Percentiles rank a stretch among this genome's conserved stretches.
phyloP scores from a whole-genome alignment of 2,888 invertebrate species.

The Meliscaeva auricollis region DNA sequence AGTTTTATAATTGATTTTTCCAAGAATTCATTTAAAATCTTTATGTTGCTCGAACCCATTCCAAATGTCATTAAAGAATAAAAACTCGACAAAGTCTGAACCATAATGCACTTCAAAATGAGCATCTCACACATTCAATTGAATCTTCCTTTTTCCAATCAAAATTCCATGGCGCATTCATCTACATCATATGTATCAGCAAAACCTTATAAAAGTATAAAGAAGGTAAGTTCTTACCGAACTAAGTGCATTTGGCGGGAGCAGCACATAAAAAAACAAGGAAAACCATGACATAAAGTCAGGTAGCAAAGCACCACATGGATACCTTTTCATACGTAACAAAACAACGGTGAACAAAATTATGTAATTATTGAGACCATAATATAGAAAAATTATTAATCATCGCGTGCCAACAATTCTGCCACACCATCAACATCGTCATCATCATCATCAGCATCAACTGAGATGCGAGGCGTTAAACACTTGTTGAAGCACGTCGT shows the following conservation, averaged over 20 bases:
- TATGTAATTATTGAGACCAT: slow-evolving; percentile 74
- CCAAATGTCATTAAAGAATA: neutral
- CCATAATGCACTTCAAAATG: slow-evolving; percentile 16
- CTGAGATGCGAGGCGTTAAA: slow-evolving; percentile 60
- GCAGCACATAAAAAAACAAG: slow-evolving; percentile 29
- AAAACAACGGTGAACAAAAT: slow-evolving; percentile 70
- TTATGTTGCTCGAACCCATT: neutral
- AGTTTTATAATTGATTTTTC: too few relatives aligned
- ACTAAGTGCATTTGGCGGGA: slow-evolving; percentile 22
- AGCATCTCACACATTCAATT: neutral
- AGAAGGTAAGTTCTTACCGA: slow-evolving; percentile 53
- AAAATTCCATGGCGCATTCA: slow-evolving; percentile 18
- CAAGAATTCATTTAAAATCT: too few relatives aligned
- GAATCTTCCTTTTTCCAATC: slow-evolving; percentile 2
- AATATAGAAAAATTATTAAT: slow-evolving; percentile 74
- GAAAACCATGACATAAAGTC: slow-evolving; percentile 15
- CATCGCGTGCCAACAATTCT: slow-evolving; percentile 74
- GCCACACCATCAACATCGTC: slow-evolving; percentile 50
- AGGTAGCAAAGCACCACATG: neutral
- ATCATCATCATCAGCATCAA: neutral
- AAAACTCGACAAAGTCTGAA: neutral
- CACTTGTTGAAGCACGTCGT: slow-evolving; percentile 33
- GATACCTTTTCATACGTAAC: slow-evolving; percentile 5
- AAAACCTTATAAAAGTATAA: neutral
- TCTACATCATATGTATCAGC: neutral